Base-by-base conservation (phyloP, 2,113 vertebrate genomes). In the Periophthalmus modestus region DNA sequence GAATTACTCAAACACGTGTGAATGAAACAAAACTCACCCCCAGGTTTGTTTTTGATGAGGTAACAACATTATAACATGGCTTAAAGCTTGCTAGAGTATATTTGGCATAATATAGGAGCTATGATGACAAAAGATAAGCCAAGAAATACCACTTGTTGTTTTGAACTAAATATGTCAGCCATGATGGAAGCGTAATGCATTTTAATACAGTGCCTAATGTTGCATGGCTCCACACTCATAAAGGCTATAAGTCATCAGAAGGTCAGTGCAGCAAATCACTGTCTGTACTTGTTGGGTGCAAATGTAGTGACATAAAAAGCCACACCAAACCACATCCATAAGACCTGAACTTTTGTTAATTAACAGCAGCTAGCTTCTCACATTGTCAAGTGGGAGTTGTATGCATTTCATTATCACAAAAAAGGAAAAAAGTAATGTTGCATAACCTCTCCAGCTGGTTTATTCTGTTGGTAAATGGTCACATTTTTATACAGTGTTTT, bases 121-220 rank as follows among this genome's bases (percentile, higher is more conserved):
- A 7, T 43, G 11, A 43, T 10, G 11, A 43, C 7, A 43, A 43
- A 43, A 43, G 9, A 43, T 43, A 43, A 43, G 39, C 39, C 39
- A 43, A 43, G 39, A 43, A 24, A 24, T 0, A 43, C 50, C 72
- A 23, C 57, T 67, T 15, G 18, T 18, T 0, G 6, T 63, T 61
- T 28, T 69, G 75, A 47, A 80, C 74, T 47, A 61, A 69, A 77
- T 66, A 46, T 61, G 55, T 19, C 61, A 68, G 7, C 48, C 72
- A 39, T 23, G 28, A 72, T 66, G 50, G 72, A 82, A 71, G 19
- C n/a, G 12, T 68, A 65, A 74, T 66, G 47, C n/a, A 74, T 68
- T 78, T 72, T 13, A 68, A 80, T 78, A 57, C 39, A 33, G 39
- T 16, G 1, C n/a, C 43, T 19, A 7, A 4, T 55, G 59, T 36